These are phyloP conservation scores for Lottia gigantea DNA, from an alignment of 2,888 invertebrate species.

Conservation along the genomic window DNA sequence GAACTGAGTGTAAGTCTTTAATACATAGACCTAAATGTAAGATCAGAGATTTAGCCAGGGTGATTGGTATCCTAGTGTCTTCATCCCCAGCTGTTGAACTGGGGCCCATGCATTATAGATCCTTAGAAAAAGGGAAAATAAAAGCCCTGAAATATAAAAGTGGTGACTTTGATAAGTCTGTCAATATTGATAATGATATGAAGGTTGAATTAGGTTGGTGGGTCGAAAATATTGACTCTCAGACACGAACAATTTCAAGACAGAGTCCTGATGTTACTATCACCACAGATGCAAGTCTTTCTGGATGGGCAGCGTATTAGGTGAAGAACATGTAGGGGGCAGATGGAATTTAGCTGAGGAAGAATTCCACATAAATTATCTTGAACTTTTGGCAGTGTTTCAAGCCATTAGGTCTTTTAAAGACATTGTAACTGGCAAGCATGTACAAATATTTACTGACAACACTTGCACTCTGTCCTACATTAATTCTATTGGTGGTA, in stretches of 20 bases:
- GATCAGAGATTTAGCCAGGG: not conserved
- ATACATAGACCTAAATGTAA: not conserved
- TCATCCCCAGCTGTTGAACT: not conserved
- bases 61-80: not conserved
- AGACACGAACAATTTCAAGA: not conserved
- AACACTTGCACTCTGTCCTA: conserved; percentile 20
- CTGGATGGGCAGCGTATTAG: not conserved
- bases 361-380: conserved; percentile 53
- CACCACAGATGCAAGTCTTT: conserved; percentile 5
- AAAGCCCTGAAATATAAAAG: not conserved
- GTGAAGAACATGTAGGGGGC: not conserved
- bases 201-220: not conserved
- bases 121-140: not conserved
- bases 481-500: conserved; percentile 15
- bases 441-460: conserved; percentile 19
- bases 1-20: not conserved
- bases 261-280: not conserved
- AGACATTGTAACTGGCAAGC: not conserved
- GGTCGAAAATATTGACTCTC: not conserved
- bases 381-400: conserved; percentile 18
- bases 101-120: not conserved
- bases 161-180: not conserved
- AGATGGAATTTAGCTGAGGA: not conserved
- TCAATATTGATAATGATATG: not conserved
- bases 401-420: conserved; percentile 1